phyloP scores from a whole-genome alignment of 2,113 vertebrate genomes.

The Hystrix cristata region DNA sequence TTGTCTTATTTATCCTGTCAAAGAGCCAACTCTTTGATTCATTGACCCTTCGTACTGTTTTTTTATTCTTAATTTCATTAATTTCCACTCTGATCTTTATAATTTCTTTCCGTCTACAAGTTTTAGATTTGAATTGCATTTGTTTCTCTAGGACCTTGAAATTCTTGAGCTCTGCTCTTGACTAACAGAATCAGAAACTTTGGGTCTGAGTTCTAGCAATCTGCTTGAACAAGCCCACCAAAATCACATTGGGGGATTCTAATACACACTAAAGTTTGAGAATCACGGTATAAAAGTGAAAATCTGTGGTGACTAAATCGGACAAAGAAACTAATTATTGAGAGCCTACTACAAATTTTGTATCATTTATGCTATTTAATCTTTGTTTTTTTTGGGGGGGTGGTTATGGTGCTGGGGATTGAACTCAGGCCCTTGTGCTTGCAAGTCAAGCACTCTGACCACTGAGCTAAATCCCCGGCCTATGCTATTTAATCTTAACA shows the following conservation, averaged over 20 bases:
- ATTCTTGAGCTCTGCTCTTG: background rate
- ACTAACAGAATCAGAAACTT: background rate
- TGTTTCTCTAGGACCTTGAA: too few relatives aligned
- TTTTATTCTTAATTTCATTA: background rate
- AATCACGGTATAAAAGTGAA: background rate
- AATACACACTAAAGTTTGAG: background rate
- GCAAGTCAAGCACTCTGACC: too few relatives aligned
- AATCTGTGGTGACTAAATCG: background rate
- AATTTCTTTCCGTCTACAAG: background rate
- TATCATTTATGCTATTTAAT: background rate
- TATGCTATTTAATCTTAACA: background rate
- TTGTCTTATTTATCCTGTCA: too few relatives aligned
- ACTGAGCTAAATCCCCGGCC: too few relatives aligned
- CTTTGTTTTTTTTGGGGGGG: too few relatives aligned
- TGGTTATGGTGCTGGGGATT: too few relatives aligned
- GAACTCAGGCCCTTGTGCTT: too few relatives aligned
- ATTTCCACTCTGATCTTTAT: background rate
- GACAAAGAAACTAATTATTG: constrained; percentile 1
- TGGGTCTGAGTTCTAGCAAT: background rate
- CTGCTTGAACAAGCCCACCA: background rate
- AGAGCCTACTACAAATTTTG: background rate
- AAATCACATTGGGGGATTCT: background rate
- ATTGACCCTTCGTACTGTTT: background rate
- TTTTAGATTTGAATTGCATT: too few relatives aligned
- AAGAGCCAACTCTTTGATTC: background rate